Evolutionary conservation across 2,113 vertebrate genomes (phyloP).

Genomic region (Triplophysa tibetana): DNA sequence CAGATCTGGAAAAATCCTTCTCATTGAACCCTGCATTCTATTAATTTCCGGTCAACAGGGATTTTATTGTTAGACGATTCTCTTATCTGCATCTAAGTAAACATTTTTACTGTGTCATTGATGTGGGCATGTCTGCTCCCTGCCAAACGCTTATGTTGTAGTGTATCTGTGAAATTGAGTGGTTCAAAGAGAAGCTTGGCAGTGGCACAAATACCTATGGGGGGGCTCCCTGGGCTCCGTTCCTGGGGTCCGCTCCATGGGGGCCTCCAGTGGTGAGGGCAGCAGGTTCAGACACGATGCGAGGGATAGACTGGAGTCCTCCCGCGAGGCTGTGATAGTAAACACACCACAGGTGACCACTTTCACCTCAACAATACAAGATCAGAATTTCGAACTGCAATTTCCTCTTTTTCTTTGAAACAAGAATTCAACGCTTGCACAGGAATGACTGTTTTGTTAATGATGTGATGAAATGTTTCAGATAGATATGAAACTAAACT

Average conservation of each 20-base stretch:
- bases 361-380: background rate
- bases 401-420: background rate
- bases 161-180: conserved; percentile 12
- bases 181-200: background rate
- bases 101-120: conserved; percentile 10
- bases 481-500: too few species aligned
- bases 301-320: conserved; percentile 91
- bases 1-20: background rate
- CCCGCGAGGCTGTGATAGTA: conserved; percentile 79
- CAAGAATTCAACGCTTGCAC: background rate
- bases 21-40: too few species aligned
- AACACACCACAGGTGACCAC: conserved; percentile 5
- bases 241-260: conserved; percentile 74
- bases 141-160: background rate
- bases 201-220: conserved; percentile 78
- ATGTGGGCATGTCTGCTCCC: conserved; percentile 2
- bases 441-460: background rate
- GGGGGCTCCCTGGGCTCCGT: conserved; percentile 75
- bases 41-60: background rate
- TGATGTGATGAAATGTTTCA: background rate
- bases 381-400: background rate
- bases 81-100: conserved; percentile 14
- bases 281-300: conserved; percentile 87
- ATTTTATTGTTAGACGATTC: too few species aligned
- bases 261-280: conserved; percentile 78